Base-by-base conservation (phyloP, 2,113 vertebrate genomes). In the Polypterus senegalus region DNA sequence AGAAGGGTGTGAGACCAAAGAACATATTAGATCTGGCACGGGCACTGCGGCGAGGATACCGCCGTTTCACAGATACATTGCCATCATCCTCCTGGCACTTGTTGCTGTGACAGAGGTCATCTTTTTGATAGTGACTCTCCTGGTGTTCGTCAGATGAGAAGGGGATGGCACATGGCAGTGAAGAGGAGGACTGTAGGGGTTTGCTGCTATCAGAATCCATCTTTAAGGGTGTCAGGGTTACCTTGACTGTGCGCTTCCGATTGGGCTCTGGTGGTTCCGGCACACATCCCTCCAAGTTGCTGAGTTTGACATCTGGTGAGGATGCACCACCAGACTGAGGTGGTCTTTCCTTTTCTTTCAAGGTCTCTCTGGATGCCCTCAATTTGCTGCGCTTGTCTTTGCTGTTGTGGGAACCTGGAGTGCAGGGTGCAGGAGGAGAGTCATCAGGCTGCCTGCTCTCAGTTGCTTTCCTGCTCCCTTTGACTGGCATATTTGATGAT, bases 11-110 rank as follows among this genome's bases (percentile, higher is more conserved):
- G 58, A 99, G 74, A 6, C 97, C 97, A 44, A 95, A 99, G 70
- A 97, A 97, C 91, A 96, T 98, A 69, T 98, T 98, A 9, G 95
- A 94, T 4, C 97, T 88, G 1, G 95, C 95, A 0, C 96, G 86
- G 7, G 96, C 95, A 3, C 97, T 99, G 58, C 97, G 90, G 3
- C 94, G 89, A 1, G 97, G 97, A 49, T 99, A 99, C 5, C 97
- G 83, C 5, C 97, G 85, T 76, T 98, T 97, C 65, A 92, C 94
- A 0, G 95, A 91, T 27, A 91, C 80, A 0, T 84, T 85, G 5
- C 86, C 77, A 73, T 87, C 85, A 2, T 94, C 94, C 54, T 97
- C 95, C 6, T 90, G 92, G 56, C 91, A 73, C 66, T 97, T 97
- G 86, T 43, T 81, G 83, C 6, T 62, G 49, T n/a, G 57, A 48